phyloP scores from a whole-genome alignment of 2,888 invertebrate genomes.

The Amblyjoppa proteus region DNA sequence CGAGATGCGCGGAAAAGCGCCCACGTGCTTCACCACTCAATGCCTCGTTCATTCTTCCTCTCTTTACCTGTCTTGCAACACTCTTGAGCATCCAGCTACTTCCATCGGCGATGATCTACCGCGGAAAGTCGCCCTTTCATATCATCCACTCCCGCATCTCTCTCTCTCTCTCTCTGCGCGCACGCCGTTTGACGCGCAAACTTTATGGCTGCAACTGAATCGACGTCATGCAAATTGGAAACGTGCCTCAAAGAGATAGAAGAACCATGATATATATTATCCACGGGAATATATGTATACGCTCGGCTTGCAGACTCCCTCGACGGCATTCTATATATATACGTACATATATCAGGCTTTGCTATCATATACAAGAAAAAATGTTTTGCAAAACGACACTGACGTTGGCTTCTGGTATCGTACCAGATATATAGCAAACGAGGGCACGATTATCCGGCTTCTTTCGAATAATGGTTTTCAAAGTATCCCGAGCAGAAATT shows the following conservation, averaged over 20 bases:
- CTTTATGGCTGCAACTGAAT: constrained; percentile 43
- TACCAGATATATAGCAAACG: constrained; percentile 41
- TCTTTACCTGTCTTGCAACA: not conserved
- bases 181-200: constrained; percentile 37
- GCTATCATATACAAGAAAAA: not conserved
- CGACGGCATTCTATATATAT: not conserved
- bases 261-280: constrained; percentile 9
- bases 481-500: too few species aligned
- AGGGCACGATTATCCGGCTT: too few species aligned
- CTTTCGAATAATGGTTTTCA: too few species aligned
- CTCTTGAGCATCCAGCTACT: not conserved
- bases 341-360: not conserved
- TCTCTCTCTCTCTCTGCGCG: not conserved
- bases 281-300: not conserved
- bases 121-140: constrained; percentile 26
- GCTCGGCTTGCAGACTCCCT: not conserved
- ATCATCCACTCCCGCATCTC: not conserved
- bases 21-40: constrained; percentile 33
- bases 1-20: constrained; percentile 19
- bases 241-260: constrained; percentile 52
- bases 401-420: not conserved
- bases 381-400: not conserved
- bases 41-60: constrained; percentile 10
- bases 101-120: constrained; percentile 26
- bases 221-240: constrained; percentile 57